Percentiles rank a stretch among this genome's conserved stretches.
phyloP scores from a whole-genome alignment of 2,113 vertebrate genomes.

The Etheostoma cragini region DNA sequence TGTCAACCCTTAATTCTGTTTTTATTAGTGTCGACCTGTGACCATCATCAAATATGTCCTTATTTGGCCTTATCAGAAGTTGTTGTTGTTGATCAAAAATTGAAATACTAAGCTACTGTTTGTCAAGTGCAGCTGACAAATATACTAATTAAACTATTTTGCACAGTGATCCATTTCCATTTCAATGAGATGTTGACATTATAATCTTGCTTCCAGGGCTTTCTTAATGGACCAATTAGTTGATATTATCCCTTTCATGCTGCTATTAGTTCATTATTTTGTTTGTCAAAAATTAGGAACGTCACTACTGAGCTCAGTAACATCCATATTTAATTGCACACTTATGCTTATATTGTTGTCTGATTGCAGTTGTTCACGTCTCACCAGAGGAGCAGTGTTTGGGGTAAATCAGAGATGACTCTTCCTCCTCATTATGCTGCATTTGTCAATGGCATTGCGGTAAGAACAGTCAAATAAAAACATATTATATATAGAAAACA shows the following conservation, averaged over 20 bases:
- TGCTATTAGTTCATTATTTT: background rate
- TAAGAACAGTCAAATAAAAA: constrained; percentile 77
- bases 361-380: constrained; percentile 83
- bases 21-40: background rate
- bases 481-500: background rate
- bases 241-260: background rate
- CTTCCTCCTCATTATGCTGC: constrained; percentile 90
- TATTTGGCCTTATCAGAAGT: background rate
- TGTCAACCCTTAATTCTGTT: background rate
- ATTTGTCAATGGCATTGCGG: constrained; percentile 93
- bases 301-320: background rate
- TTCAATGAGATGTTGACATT: background rate
- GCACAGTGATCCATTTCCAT: background rate
- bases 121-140: background rate
- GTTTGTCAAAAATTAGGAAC: background rate
- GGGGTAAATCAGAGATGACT: constrained; percentile 84
- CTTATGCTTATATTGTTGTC: constrained; percentile 10
- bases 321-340: background rate
- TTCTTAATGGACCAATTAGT: background rate
- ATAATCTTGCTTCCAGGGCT: background rate
- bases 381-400: constrained; percentile 85
- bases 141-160: background rate
- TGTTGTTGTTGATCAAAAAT: background rate
- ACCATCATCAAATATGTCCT: background rate
- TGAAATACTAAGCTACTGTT: background rate